phyloP scores from a whole-genome alignment of 2,888 invertebrate species.

The Lingula anatina region DNA sequence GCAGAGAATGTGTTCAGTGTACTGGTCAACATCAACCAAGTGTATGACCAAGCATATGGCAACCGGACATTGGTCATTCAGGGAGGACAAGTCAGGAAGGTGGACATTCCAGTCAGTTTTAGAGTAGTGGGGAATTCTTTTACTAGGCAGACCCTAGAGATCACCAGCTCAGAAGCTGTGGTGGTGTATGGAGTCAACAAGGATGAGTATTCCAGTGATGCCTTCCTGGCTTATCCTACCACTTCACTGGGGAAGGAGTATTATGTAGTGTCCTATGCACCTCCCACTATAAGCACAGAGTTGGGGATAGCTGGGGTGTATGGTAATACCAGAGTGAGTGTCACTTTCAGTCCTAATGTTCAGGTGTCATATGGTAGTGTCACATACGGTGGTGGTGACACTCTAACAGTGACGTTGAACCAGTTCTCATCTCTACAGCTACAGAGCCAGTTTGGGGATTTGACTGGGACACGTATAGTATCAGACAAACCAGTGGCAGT shows the following conservation, averaged over 20 bases:
- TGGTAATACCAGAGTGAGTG: not conserved
- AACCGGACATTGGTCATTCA: no score
- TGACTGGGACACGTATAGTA: slow-evolving; percentile 19
- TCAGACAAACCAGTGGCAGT: no score
- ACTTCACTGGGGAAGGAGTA: not conserved
- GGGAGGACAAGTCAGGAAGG: no score
- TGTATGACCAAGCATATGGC: no score
- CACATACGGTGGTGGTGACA: slow-evolving; percentile 4
- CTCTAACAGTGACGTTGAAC: slow-evolving; percentile 1
- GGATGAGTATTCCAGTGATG: not conserved
- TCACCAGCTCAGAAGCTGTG: not conserved
- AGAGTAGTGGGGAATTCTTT: no score
- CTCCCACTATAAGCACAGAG: not conserved
- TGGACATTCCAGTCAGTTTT: no score
- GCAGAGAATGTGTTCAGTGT: no score
- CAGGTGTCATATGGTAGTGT: not conserved
- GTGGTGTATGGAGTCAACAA: not conserved
- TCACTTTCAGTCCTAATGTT: no score
- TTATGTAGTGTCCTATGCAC: not conserved
- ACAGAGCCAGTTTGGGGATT: slow-evolving; percentile 7
- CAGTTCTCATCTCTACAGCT: slow-evolving; percentile 4
- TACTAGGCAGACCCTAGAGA: no score
- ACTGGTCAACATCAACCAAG: no score
- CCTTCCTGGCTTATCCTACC: not conserved
- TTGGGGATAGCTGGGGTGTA: not conserved